Evolutionary conservation across 2,113 vertebrate genomes (phyloP), one percentile per base, ranked within the genome.

Genomic region (Ptilonorhynchus violaceus): DNA sequence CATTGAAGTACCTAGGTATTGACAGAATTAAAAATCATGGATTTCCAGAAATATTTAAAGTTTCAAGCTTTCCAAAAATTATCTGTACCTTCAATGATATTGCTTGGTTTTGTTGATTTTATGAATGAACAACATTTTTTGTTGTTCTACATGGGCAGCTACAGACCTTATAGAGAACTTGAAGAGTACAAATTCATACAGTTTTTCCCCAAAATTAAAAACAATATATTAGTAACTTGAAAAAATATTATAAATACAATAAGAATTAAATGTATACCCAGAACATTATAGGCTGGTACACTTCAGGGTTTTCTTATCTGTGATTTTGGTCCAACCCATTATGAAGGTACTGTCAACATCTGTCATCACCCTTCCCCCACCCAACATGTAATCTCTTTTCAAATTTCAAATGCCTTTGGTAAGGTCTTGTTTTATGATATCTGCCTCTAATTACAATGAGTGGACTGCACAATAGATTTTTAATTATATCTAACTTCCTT

Each of bases 351-450:
- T 13, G 3, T 12, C 16, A 41, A 20, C 7, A 49, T 52, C 24
- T 47, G 10, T 37, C 2, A 1, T 16, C 7, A 24, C 8, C 2
- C 3, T 25, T 1, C 2, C 20, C 13, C 4, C 7, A 2, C 1
- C 2, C 15, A 63, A 33, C 1, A 23, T 13, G 10, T 31, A 39
- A 67, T 58, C 9, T 68, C 31, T 78, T 94, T 80, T 37, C 3
- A 63, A 7, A 44, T 66, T 82, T 91, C 13, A 44, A 62, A 56
- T 33, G 11, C 6, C 3, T 88, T 58, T 66, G 4, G 1, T 44
- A 55, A 47, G 12, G 24, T 44, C 20, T 55, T 78, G 19, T 53
- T 76, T 60, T 6, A 41, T 31, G 19, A 44, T 67, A 6, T 44
- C 24, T 78, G 46, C 2, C 12, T 69, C 19, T 70, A 62, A 68